phyloP scores from a whole-genome alignment of 2,113 vertebrate genomes.

The Gadus macrocephalus region DNA sequence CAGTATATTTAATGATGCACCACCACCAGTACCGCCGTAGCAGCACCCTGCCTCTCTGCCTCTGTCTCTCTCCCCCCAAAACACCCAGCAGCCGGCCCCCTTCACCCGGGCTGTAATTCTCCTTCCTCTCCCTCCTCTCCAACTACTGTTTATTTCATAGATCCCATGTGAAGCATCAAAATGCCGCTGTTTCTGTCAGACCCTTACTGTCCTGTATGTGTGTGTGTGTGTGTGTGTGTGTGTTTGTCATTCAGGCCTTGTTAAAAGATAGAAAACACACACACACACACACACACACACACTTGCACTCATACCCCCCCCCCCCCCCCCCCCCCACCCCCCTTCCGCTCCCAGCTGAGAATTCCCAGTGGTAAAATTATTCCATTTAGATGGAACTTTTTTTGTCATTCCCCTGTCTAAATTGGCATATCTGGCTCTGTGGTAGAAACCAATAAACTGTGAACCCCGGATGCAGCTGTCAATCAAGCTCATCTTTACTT shows the following conservation, averaged over 20 bases:
- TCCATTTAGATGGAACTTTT: slow-evolving; percentile 98
- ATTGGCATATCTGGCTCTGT: slow-evolving; percentile 96
- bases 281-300: slow-evolving; percentile 64
- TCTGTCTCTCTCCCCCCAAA: slow-evolving; percentile 55
- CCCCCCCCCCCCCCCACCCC: slow-evolving; percentile 57
- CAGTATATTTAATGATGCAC: slow-evolving; percentile 70
- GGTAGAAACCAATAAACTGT: slow-evolving; percentile 96
- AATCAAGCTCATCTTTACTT: slow-evolving; percentile 93
- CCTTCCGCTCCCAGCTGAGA: slow-evolving; percentile 82
- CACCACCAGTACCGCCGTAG: slow-evolving; percentile 45
- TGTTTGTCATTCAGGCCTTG: slow-evolving; percentile 96
- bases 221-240: slow-evolving; percentile 55
- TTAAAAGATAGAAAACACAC: slow-evolving; percentile 80
- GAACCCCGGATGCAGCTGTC: slow-evolving; percentile 94
- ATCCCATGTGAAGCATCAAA: slow-evolving; percentile 95
- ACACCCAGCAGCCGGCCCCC: slow-evolving; percentile 24
- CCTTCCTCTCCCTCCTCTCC: slow-evolving; percentile 82
- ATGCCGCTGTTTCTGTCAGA: slow-evolving; percentile 86
- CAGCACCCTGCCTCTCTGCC: slow-evolving; percentile 49
- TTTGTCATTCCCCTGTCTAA: slow-evolving; percentile 95
- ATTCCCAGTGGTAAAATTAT: slow-evolving; percentile 98
- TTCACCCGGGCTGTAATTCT: slow-evolving; percentile 77
- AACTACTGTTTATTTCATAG: slow-evolving; percentile 94
- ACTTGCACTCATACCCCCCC: slow-evolving; percentile 62
- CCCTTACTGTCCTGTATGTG: slow-evolving; percentile 91